phyloP scores from a whole-genome alignment of 1,140 invertebrate genomes.

The Drosophila watanabei region DNA sequence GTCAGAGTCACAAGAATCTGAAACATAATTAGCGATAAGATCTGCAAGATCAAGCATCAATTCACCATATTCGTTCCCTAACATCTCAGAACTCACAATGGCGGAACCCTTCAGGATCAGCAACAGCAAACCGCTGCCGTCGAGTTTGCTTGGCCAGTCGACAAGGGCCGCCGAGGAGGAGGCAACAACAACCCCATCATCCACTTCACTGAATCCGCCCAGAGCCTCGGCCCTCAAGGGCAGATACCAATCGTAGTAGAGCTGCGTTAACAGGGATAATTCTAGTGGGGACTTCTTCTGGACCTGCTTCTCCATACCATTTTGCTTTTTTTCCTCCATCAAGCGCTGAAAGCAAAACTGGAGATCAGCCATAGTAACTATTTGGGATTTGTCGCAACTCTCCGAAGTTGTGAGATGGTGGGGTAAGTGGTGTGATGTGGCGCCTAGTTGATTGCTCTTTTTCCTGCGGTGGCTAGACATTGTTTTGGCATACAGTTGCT shows the following conservation, averaged over 20 bases:
- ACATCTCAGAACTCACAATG: slow-evolving; percentile 60
- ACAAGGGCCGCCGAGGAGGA: slow-evolving; percentile 16
- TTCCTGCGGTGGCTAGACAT: background rate
- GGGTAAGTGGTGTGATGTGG: background rate
- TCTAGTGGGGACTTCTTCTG: slow-evolving; percentile 40
- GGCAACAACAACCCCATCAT: background rate
- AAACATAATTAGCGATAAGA: slow-evolving; percentile 65
- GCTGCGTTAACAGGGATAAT: slow-evolving; percentile 31
- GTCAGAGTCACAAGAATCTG: slow-evolving; percentile 47
- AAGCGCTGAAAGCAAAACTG: slow-evolving; percentile 64
- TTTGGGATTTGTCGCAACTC: slow-evolving; percentile 19
- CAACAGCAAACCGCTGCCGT: slow-evolving; percentile 13
- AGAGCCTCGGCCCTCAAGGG: slow-evolving; percentile 34
- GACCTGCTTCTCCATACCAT: background rate
- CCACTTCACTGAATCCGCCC: background rate
- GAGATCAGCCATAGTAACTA: slow-evolving; percentile 54
- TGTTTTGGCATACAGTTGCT: background rate
- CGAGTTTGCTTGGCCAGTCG: slow-evolving; percentile 1
- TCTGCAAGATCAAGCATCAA: slow-evolving; percentile 51
- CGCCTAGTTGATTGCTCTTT: background rate
- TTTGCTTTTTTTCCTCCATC: background rate
- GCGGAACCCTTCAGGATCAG: slow-evolving; percentile 16
- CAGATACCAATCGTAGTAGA: slow-evolving; percentile 66
- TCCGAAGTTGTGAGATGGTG: background rate
- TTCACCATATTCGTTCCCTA: slow-evolving; percentile 1